Conservation (phyloP, 35 echinoderm and acorn worm genomes). For the Heliocidaris tuberculata region DNA sequence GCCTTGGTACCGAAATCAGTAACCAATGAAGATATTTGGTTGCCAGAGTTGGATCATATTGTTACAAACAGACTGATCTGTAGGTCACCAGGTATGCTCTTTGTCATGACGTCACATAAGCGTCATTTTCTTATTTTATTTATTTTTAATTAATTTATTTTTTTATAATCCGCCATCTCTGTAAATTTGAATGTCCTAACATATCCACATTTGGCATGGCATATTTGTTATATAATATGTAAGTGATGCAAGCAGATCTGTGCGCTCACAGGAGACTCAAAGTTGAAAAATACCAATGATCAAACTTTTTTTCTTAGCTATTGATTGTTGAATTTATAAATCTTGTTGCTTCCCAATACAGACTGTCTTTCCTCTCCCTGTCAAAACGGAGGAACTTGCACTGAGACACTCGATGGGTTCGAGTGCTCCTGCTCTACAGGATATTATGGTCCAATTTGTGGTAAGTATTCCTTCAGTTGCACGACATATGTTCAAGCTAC, state of each 20-base stretch:
- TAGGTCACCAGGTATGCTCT: not conserved
- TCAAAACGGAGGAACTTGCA: not conserved
- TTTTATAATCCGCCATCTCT: no score
- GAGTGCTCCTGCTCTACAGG: not conserved
- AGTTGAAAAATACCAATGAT: no score
- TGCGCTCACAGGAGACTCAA: no score
- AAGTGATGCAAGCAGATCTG: no score
- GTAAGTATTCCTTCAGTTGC: not conserved
- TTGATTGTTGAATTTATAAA: no score
- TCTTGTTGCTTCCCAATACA: not conserved
- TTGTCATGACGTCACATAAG: not conserved
- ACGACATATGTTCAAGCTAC: no score
- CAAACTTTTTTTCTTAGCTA: no score
- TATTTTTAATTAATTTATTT: no score
- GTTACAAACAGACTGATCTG: not conserved
- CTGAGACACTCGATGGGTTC: not conserved
- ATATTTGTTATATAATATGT: no score
- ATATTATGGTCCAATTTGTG: not conserved
- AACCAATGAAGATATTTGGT: not conserved
- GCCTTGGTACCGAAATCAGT: not conserved
- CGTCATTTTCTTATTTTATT: no score
- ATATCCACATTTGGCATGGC: no score
- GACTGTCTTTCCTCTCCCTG: not conserved
- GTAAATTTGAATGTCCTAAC: no score
- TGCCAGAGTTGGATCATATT: not conserved